phyloP scores from a whole-genome alignment of 1,140 invertebrate species.

The Anoplolepis gracilipes region DNA sequence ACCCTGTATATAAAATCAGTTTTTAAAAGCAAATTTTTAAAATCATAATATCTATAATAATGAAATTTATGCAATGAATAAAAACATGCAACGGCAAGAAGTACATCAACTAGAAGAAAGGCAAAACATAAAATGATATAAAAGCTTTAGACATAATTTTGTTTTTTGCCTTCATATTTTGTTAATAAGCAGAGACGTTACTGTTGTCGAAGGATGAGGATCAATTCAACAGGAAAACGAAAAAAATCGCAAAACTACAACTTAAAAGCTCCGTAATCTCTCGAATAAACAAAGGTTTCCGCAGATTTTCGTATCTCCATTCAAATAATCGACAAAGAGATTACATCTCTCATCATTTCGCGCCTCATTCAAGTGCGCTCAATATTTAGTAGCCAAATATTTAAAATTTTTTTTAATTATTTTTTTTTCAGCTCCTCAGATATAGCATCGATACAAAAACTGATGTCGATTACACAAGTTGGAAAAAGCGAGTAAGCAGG shows the following conservation, averaged over 20 bases:
- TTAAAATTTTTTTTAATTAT: neutral
- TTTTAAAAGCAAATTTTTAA: too few relatives aligned
- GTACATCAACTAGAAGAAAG: neutral
- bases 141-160: neutral
- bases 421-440: constrained; percentile 5
- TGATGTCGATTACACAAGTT: neutral
- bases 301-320: neutral
- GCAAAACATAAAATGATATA: neutral
- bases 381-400: neutral
- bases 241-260: neutral
- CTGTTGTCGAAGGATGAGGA: constrained; percentile 48
- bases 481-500: constrained; percentile 11
- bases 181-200: constrained; percentile 59
- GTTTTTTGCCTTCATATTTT: constrained; percentile 12
- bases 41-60: neutral
- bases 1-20: too few relatives aligned
- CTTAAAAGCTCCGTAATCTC: neutral
- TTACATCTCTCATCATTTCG: neutral
- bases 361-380: neutral
- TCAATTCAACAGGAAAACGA: constrained; percentile 52
- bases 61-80: neutral
- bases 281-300: neutral
- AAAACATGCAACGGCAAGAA: neutral
- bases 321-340: neutral
- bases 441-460: constrained; percentile 4